These are phyloP conservation scores for Crotalus tigris DNA, from an alignment of 2,113 vertebrate species.

Conservation along the genomic window DNA sequence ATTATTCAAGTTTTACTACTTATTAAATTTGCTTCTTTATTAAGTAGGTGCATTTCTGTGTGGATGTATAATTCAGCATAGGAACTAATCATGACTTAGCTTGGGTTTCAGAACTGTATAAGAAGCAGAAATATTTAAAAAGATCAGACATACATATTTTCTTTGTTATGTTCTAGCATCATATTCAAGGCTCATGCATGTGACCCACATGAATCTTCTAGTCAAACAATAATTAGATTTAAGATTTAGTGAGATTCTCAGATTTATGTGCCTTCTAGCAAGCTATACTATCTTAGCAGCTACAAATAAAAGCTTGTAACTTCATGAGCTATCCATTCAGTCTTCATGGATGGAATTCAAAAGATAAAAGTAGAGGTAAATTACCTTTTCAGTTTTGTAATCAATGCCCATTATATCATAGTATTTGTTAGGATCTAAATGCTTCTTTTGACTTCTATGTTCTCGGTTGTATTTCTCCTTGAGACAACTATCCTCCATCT, in stretches of 20 bases:
- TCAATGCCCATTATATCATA: neutral
- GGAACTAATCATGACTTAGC: neutral
- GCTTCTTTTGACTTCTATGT: neutral
- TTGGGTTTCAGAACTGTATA: neutral
- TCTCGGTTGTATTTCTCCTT: neutral
- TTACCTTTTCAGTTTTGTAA: neutral
- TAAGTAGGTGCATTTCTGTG: neutral
- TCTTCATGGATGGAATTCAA: neutral
- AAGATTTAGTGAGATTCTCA: neutral
- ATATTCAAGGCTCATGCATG: neutral
- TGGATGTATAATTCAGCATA: neutral
- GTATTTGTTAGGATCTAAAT: neutral
- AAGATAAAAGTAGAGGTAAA: neutral
- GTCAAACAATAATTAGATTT: neutral
- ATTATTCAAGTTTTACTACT: conserved; percentile 1
- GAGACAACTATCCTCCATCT: neutral
- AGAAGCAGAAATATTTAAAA: neutral
- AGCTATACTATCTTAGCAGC: neutral
- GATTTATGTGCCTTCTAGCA: neutral
- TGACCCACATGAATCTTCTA: neutral
- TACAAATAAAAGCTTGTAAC: neutral
- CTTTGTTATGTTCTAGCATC: neutral
- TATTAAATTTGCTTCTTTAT: neutral
- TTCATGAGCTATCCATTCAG: neutral
- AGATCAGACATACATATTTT: neutral